These are phyloP conservation scores for Cydia strobilella DNA, from an alignment of 1,140 invertebrate genomes.

Conservation along the genomic window DNA sequence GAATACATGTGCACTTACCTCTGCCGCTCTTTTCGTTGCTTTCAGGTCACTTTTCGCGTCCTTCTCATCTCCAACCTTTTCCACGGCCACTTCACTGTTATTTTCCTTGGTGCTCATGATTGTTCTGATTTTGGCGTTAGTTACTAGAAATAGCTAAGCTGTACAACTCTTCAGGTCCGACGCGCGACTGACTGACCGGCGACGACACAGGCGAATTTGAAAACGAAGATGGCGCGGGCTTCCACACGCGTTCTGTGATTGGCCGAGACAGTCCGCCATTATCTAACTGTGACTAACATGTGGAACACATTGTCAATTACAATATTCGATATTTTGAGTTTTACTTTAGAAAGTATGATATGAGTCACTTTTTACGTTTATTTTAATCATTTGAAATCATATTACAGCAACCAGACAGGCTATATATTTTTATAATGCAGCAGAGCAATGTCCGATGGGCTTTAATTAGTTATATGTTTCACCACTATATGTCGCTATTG, in stretches of 20 bases:
- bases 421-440: conserved; percentile 28
- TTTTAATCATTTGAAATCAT: conserved; percentile 5
- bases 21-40: conserved; percentile 92
- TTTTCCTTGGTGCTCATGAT: conserved; percentile 92
- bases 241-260: conserved; percentile 82
- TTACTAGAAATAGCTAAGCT: conserved; percentile 73
- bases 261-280: conserved; percentile 74
- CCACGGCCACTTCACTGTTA: conserved; percentile 89
- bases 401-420: not conserved
- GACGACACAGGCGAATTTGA: conserved; percentile 85
- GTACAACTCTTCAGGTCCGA: conserved; percentile 79
- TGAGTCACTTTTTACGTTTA: conserved; percentile 45
- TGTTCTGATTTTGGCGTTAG: conserved; percentile 79
- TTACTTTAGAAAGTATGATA: not conserved
- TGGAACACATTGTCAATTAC: conserved; percentile 47
- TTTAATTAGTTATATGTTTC: conserved; percentile 41
- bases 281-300: conserved; percentile 61
- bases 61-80: conserved; percentile 90
- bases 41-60: conserved; percentile 91
- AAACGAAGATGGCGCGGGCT: conserved; percentile 91
- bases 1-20: conserved; percentile 86
- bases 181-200: conserved; percentile 82
- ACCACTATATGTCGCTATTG: conserved; percentile 38
- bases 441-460: conserved; percentile 36
- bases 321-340: conserved; percentile 38